Percentiles rank a stretch among this genome's conserved stretches.
Conservation (phyloP, 2,888 invertebrate genomes). For the Apomyelois bistriatella region DNA sequence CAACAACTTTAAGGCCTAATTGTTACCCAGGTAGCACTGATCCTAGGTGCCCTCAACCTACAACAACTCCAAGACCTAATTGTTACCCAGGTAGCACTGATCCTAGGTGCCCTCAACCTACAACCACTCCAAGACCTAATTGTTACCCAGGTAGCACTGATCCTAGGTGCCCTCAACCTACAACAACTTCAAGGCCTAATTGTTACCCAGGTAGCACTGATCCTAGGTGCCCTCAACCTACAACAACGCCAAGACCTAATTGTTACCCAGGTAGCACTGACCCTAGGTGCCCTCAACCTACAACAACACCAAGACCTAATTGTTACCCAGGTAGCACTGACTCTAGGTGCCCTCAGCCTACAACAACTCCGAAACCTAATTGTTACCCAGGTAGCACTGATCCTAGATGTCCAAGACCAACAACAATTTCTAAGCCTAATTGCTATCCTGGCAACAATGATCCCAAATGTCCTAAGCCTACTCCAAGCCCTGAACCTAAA, state of each 20-base stretch:
- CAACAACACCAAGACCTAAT: slow-evolving; percentile 28
- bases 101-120: slow-evolving; percentile 36
- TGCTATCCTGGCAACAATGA: background rate
- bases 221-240: too few relatives aligned
- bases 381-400: slow-evolving; percentile 34
- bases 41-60: slow-evolving; percentile 25
- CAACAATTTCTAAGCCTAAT: background rate
- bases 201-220: too few relatives aligned
- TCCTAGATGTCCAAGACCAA: slow-evolving; percentile 20
- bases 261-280: too few relatives aligned
- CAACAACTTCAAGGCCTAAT: too few relatives aligned
- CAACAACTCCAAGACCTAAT: slow-evolving; percentile 27
- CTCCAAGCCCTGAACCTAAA: slow-evolving; percentile 11
- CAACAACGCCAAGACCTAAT: too few relatives aligned
- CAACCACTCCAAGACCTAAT: slow-evolving; percentile 23
- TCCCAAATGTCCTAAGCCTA: background rate
- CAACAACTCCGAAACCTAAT: slow-evolving; percentile 22
- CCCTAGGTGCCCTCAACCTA: too few relatives aligned
- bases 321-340: slow-evolving; percentile 33
- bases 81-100: slow-evolving; percentile 30
- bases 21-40: slow-evolving; percentile 34
- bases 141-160: too few relatives aligned
- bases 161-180: too few relatives aligned
- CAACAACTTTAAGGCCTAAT: slow-evolving; percentile 10
- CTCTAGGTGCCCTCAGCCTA: slow-evolving; percentile 30